Conservation (phyloP, 2,797 vertebrate species). For the Psittacula echo region DNA sequence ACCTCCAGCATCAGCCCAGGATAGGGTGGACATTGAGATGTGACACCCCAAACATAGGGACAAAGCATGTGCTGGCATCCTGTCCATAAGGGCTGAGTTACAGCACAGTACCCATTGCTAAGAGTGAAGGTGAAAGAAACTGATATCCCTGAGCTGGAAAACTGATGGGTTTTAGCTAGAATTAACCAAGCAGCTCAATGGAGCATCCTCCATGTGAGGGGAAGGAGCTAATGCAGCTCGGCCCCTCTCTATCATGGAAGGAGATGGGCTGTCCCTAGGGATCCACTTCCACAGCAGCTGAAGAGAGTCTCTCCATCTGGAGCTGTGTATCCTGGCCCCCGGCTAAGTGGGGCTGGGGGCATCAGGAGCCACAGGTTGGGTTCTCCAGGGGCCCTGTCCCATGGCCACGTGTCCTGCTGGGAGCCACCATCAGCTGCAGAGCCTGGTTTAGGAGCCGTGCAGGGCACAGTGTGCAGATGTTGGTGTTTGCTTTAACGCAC, state of each 20-base stretch:
- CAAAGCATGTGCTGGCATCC: background rate
- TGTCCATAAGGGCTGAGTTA: background rate
- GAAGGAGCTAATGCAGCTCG: background rate
- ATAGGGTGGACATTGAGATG: background rate
- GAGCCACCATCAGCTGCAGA: background rate
- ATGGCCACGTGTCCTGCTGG: rapidly evolving
- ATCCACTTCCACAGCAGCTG: background rate
- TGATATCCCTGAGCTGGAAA: background rate
- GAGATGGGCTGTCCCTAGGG: background rate
- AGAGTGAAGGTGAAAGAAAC: background rate
- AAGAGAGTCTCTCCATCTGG: background rate
- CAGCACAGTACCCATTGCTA: background rate
- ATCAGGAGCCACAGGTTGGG: rapidly evolving
- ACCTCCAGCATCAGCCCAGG: background rate
- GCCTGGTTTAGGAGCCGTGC: background rate
- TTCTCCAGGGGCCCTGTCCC: background rate
- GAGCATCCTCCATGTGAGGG: background rate
- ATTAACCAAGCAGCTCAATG: background rate
- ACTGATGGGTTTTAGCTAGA: background rate
- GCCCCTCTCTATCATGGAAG: background rate
- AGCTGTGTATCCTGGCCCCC: background rate
- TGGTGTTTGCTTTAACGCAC: background rate
- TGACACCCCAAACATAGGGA: rapidly evolving
- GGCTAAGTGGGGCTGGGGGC: background rate
- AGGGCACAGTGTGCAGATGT: background rate